A percentile compares a stretch with the other conserved stretches of the same genome.
phyloP scores from a whole-genome alignment of 2,888 invertebrate genomes.

The Synergus gifuensis region DNA sequence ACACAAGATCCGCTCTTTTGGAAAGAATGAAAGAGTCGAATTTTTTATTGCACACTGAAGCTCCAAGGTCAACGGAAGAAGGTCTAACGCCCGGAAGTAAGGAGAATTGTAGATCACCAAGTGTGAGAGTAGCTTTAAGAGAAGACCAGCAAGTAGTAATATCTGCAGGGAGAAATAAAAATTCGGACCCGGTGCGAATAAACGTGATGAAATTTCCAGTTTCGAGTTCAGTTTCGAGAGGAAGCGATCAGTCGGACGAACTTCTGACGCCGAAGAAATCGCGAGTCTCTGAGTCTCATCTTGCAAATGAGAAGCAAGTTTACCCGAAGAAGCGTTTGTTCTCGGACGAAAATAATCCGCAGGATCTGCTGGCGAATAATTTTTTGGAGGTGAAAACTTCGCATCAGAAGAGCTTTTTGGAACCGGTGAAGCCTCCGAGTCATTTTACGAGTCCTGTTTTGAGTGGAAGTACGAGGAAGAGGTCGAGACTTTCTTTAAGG shows the following conservation, averaged over 20 bases:
- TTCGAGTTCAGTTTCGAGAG: neutral
- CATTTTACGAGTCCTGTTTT: slow-evolving; percentile 53
- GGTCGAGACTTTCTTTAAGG: neutral
- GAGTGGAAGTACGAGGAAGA: slow-evolving; percentile 49
- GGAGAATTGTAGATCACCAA: slow-evolving; percentile 46
- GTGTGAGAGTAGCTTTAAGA: slow-evolving; percentile 45
- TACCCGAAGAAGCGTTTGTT: slow-evolving; percentile 37
- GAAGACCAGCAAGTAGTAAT: slow-evolving; percentile 53
- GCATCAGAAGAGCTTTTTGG: neutral
- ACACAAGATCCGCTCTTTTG: neutral
- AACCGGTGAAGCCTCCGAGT: neutral
- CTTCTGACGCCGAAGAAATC: neutral
- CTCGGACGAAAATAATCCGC: neutral
- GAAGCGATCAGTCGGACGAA: neutral
- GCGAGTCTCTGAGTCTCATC: neutral
- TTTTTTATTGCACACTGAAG: neutral
- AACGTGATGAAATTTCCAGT: slow-evolving; percentile 40
- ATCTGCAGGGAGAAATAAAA: slow-evolving; percentile 46
- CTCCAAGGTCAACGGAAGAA: neutral
- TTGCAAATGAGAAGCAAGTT: neutral
- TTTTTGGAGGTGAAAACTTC: neutral
- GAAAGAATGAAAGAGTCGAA: neutral
- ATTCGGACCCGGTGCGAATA: slow-evolving; percentile 47
- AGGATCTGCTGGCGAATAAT: neutral
- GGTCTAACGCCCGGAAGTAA: neutral